Base-by-base conservation (phyloP, 1,140 invertebrate species). In the Trichomalopsis sarcophagae region DNA sequence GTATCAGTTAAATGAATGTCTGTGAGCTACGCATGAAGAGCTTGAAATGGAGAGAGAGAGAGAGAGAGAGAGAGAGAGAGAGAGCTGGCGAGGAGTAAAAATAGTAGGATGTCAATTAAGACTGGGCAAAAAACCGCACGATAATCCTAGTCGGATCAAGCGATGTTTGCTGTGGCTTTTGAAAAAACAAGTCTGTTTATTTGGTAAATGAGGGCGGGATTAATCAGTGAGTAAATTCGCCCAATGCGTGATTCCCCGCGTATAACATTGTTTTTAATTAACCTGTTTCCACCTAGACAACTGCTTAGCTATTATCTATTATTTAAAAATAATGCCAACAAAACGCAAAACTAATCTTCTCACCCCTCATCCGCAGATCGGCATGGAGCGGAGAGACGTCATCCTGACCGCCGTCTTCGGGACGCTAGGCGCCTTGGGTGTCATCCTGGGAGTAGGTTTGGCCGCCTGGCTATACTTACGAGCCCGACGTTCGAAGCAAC, bases 351-450 rank as follows among this genome's bases (percentile, higher is more conserved):
- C 21, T 62, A 62, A 62, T 62, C 40, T 21, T 62, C 1, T 62
- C 55, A n/a, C 21, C 3, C 6, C 7, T 55, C 55, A 11, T 80
- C 33, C 11, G 2, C 89, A 94, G 93, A 90, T 92, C 87, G 91
- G 89, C 82, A 94, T 94, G 94, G 94, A 94, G 90, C 91, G 91
- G 68, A 91, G 90, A 84, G 92, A 93, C 87, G 88, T 94, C 78
- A 94, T 94, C 86, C 87, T 94, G 87, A 94, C 93, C 62, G 92
- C 92, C 75, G 91, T 94, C 84, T 92, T 94, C 69, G 93, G 92
- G 74, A 94, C 93, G 62, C 82, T 94, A 55, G 93, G 90, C 33
- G 91, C 92, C 23, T 90, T 94, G 13, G 90, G 91, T 44, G 89
- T 94, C 10, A 82, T 94, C 17, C 88, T 94, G 75, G 93, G 91